Conservation (phyloP, 2,888 invertebrate species). For the Salpingus planirostris region DNA sequence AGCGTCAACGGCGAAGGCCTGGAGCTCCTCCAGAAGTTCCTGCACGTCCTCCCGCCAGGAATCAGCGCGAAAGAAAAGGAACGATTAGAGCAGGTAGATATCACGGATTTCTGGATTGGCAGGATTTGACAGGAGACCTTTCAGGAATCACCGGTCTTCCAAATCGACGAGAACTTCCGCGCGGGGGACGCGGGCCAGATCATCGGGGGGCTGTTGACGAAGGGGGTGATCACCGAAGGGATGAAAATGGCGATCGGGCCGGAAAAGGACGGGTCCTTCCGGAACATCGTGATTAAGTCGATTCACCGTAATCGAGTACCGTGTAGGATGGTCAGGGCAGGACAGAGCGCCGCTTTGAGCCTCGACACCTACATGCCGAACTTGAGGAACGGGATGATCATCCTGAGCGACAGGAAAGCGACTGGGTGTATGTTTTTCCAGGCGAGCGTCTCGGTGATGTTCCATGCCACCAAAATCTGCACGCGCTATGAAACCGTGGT, state of each 20-base stretch:
- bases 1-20: slow-evolving; percentile 83
- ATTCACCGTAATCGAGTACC: slow-evolving; percentile 90
- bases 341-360: slow-evolving; percentile 81
- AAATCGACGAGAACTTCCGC: slow-evolving; percentile 90
- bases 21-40: slow-evolving; percentile 73
- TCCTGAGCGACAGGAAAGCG: slow-evolving; percentile 49
- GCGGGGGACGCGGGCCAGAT: slow-evolving; percentile 77
- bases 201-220: slow-evolving; percentile 74
- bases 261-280: slow-evolving; percentile 68
- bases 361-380: slow-evolving; percentile 54
- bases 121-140: no score
- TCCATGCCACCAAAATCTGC: slow-evolving; percentile 75
- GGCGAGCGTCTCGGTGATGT: slow-evolving; percentile 83
- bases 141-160: slow-evolving; percentile 75
- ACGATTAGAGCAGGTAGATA: slow-evolving; percentile 61
- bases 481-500: slow-evolving; percentile 87
- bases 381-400: slow-evolving; percentile 77
- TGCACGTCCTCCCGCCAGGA: slow-evolving; percentile 71
- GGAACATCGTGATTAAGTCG: slow-evolving; percentile 67
- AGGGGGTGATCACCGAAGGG: slow-evolving; percentile 83
- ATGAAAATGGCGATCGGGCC: slow-evolving; percentile 68
- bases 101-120: no score
- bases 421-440: slow-evolving; percentile 57
- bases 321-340: slow-evolving; percentile 77
- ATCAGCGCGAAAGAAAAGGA: slow-evolving; percentile 57